A percentile compares a stretch with the other conserved stretches of the same genome.
Conservation (phyloP, 2,888 invertebrate genomes). For the Perizoma flavofasciatum region DNA sequence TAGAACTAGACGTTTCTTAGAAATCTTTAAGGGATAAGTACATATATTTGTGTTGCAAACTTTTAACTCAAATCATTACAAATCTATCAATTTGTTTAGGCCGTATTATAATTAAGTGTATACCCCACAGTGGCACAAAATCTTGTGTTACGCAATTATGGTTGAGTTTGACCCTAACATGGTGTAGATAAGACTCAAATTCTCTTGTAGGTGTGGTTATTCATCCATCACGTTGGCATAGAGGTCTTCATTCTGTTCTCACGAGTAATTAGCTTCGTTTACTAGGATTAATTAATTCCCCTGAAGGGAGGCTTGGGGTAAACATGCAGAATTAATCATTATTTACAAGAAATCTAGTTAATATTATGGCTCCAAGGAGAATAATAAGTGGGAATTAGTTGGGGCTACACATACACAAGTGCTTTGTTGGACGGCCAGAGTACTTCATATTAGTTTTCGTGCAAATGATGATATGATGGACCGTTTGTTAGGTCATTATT, state of each 20-base stretch:
- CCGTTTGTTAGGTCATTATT: too few species aligned
- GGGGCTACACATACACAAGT: too few species aligned
- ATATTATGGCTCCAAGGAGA: constrained; percentile 21
- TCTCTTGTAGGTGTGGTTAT: constrained; percentile 36
- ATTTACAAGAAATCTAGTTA: constrained; percentile 44
- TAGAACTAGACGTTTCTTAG: too few species aligned
- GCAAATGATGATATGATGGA: too few species aligned
- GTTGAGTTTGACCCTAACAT: constrained; percentile 24
- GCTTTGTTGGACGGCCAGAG: too few species aligned
- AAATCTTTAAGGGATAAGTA: background rate
- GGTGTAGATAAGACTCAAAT: constrained; percentile 37
- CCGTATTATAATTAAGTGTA: constrained; percentile 33
- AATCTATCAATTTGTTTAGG: constrained; percentile 35
- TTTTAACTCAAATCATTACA: constrained; percentile 32
- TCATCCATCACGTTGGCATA: constrained; percentile 48
- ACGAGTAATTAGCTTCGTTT: constrained; percentile 63
- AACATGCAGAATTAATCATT: constrained; percentile 56
- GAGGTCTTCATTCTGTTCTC: constrained; percentile 45
- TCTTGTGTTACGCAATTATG: constrained; percentile 20
- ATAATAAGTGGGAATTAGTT: constrained; percentile 14
- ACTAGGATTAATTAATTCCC: constrained; percentile 63
- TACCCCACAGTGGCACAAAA: constrained; percentile 9
- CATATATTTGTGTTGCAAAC: constrained; percentile 25
- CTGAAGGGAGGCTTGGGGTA: constrained; percentile 48
- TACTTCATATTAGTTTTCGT: too few species aligned